Base-by-base conservation (phyloP, 2,113 vertebrate genomes). In the Equus quagga region DNA sequence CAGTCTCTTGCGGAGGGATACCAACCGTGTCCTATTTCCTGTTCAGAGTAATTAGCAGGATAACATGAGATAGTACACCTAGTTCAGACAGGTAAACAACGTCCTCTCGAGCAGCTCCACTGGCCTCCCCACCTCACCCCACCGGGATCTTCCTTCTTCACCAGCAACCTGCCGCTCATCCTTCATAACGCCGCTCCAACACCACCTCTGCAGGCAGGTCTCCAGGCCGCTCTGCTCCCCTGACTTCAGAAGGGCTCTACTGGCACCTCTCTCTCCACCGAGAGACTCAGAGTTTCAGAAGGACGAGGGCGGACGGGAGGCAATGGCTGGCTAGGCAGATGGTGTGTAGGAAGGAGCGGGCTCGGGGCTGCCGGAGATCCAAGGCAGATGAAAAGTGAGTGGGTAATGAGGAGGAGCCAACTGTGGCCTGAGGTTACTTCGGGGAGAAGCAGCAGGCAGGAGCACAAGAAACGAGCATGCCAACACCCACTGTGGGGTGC, bases 261-360 rank as follows among this genome's bases (percentile, higher is more conserved):
- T 19, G 18, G 36, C 33, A 46, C 62, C 2, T 31, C 33, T 36
- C 0, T 67, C 36, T 75, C 78, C 58, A 15, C 41, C 12, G 5
- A 19, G 2, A 69, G 83, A 58, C 13, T 13, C 15, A 2, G 46
- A 60, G n/a, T 56, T 56, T 70, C 84, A 46, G 84, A 92, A 72
- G 54, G 54, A 21, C 0, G 3, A 41, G 49, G 49, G 12, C 5
- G 21, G 7, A 65, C 15, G 11, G 33, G 58, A 51, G 41, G 60
- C 46, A 24, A 31, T 0, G 8, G 41, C 76, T 65, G 64, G 93
- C 36, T 5, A 75, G 81, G 80, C 44, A 65, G 21, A 17, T 0
- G 21, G 49, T 51, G 8, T 73, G 36, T 36, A 49, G 65, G 23
- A 69, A 36, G 51, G 44, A 56, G 46, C 33, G 1, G 24, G 41